A percentile compares a stretch with the other conserved stretches of the same genome.
These are phyloP conservation scores for Chaenocephalus aceratus DNA, from an alignment of 2,113 vertebrate genomes.

Conservation along the genomic window DNA sequence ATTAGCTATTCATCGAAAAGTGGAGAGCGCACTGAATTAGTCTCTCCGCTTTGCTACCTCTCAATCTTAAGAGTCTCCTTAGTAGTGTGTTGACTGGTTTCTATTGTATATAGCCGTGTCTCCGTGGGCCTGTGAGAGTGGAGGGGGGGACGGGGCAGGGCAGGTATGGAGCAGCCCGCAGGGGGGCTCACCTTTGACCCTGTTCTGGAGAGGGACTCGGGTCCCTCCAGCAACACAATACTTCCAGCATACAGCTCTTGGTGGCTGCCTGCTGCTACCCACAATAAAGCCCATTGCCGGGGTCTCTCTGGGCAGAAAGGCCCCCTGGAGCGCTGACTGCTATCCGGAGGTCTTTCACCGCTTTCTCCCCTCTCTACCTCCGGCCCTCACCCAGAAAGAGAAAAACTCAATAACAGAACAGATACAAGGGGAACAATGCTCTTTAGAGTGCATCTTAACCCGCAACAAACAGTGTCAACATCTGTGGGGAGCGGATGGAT, in stretches of 20 bases:
- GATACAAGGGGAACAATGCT: constrained; percentile 92
- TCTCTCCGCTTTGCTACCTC: constrained; percentile 72
- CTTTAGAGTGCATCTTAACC: constrained; percentile 95
- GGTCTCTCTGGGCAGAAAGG: constrained; percentile 88
- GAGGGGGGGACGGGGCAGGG: constrained; percentile 64
- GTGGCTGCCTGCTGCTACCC: constrained; percentile 93
- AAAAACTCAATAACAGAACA: constrained; percentile 90
- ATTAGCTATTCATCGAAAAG: constrained; percentile 73
- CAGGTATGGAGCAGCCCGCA: constrained; percentile 85
- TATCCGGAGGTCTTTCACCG: constrained; percentile 89
- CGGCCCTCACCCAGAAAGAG: constrained; percentile 72
- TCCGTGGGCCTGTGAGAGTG: constrained; percentile 49
- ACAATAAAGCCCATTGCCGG: constrained; percentile 88
- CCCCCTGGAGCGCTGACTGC: constrained; percentile 87
- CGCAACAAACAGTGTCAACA: constrained; percentile 93
- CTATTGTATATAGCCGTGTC: constrained; percentile 51
- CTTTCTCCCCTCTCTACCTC: constrained; percentile 81
- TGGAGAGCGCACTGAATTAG: constrained; percentile 69
- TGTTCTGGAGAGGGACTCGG: constrained; percentile 69
- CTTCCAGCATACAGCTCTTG: constrained; percentile 82
- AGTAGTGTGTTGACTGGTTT: constrained; percentile 65
- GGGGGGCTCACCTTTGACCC: constrained; percentile 90
- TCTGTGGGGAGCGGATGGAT: constrained; percentile 86
- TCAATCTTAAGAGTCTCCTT: constrained; percentile 71
- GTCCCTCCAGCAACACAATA: constrained; percentile 80